Percentiles rank a stretch among this genome's conserved stretches.
These are phyloP conservation scores for Bursaphelenchus okinawaensis DNA, from an alignment of 2,888 invertebrate genomes.

Conservation along the genomic window DNA sequence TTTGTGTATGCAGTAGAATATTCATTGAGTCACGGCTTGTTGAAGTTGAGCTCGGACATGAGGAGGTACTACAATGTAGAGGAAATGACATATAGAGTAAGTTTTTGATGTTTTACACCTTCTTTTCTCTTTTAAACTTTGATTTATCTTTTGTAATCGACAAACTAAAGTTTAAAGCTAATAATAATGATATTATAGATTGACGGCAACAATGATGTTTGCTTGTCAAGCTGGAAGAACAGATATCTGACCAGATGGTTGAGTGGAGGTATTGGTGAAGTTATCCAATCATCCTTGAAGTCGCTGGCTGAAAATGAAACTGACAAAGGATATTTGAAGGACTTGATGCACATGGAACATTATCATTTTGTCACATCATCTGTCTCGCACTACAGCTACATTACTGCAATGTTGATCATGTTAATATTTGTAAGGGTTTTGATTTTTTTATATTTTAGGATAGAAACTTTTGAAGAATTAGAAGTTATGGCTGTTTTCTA, in stretches of 20 bases:
- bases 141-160: no score
- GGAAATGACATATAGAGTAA: constrained; percentile 2
- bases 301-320: constrained; percentile 89
- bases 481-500: not conserved
- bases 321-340: constrained; percentile 74
- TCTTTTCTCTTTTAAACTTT: no score
- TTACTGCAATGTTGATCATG: constrained; percentile 94
- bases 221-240: constrained; percentile 88
- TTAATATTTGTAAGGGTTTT: constrained; percentile 84
- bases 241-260: constrained; percentile 76
- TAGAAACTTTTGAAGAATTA: no score
- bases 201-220: constrained; percentile 79
- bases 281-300: constrained; percentile 92
- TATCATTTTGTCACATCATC: constrained; percentile 95
- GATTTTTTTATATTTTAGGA: not conserved
- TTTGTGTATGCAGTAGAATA: constrained; percentile 76
- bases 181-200: constrained; percentile 33
- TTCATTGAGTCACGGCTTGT: constrained; percentile 90
- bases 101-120: constrained; percentile 50
- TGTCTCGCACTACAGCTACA: constrained; percentile 88
- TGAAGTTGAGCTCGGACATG: constrained; percentile 79
- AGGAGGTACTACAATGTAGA: constrained; percentile 64
- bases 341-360: constrained; percentile 95
- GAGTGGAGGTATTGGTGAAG: constrained; percentile 84
- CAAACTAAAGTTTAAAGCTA: constrained; percentile 68